phyloP scores from a whole-genome alignment of 2,888 invertebrate genomes.

The Rhagophthalmus giganteus region DNA sequence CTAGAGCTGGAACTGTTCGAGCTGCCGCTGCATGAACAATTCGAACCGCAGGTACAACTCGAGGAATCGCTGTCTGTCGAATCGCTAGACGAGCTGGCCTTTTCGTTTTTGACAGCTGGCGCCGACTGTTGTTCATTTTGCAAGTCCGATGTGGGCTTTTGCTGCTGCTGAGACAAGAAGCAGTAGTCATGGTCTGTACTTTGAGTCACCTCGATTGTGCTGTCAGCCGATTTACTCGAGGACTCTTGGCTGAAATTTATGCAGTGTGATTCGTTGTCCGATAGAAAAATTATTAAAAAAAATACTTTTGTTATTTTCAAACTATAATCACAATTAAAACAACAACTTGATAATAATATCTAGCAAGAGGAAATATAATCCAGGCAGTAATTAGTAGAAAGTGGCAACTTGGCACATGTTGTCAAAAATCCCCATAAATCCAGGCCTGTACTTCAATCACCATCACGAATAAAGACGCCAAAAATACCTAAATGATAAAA shows the following conservation, averaged over 20 bases:
- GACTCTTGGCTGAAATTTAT: slow-evolving; percentile 14
- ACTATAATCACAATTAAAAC: background rate
- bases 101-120: slow-evolving; percentile 34
- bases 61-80: slow-evolving; percentile 75
- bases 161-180: slow-evolving; percentile 35
- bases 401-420: no score
- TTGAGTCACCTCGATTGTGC: slow-evolving; percentile 32
- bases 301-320: no score
- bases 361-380: no score
- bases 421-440: no score
- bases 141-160: slow-evolving; percentile 24
- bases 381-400: no score
- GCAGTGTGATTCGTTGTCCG: no score
- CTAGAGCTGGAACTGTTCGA: slow-evolving; percentile 61
- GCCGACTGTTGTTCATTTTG: slow-evolving; percentile 13
- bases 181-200: slow-evolving; percentile 57
- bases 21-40: slow-evolving; percentile 78
- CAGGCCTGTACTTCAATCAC: no score
- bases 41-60: slow-evolving; percentile 80
- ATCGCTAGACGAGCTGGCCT: slow-evolving; percentile 69
- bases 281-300: no score
- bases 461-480: no score
- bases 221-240: slow-evolving; percentile 37
- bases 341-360: slow-evolving; percentile 18
- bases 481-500: no score